A percentile compares a stretch with the other conserved stretches of the same genome.
These are phyloP conservation scores for Psittacula cyanocephala DNA, from an alignment of 2,113 vertebrate genomes.

Conservation along the genomic window DNA sequence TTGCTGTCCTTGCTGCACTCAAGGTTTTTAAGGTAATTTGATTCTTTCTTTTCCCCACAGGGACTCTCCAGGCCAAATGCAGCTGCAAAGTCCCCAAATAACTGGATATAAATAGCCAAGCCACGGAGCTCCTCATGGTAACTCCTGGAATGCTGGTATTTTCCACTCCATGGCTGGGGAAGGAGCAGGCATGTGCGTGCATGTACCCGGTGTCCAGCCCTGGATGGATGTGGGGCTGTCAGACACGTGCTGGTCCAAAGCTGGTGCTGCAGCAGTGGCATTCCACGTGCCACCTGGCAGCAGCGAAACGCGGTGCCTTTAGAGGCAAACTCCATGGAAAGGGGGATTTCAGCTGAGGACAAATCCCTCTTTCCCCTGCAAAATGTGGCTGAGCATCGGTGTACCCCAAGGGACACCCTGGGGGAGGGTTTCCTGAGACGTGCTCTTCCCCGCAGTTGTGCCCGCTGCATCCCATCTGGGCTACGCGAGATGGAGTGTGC, in stretches of 20 bases:
- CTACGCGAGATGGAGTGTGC: accelerated
- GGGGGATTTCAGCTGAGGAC: neutral
- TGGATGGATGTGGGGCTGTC: neutral
- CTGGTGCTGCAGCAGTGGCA: neutral
- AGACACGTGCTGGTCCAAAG: neutral
- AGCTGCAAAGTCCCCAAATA: constrained; percentile 23
- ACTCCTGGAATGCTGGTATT: constrained; percentile 53
- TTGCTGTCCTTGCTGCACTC: neutral
- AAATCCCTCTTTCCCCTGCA: neutral
- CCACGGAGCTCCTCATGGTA: neutral
- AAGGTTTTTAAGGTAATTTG: neutral
- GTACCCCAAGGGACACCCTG: neutral
- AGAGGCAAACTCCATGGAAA: neutral
- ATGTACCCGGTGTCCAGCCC: neutral
- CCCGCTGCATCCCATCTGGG: neutral
- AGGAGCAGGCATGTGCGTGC: neutral
- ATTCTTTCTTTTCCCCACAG: neutral
- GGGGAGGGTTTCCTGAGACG: neutral
- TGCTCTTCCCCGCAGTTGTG: neutral
- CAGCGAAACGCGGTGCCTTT: accelerated
- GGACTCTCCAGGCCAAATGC: neutral
- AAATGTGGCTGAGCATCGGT: accelerated
- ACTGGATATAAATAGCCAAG: constrained; percentile 28
- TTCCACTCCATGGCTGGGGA: neutral
- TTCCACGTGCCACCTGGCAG: neutral